Conservation (phyloP, 1,140 invertebrate genomes). For the Temnothorax curvispinosus region DNA sequence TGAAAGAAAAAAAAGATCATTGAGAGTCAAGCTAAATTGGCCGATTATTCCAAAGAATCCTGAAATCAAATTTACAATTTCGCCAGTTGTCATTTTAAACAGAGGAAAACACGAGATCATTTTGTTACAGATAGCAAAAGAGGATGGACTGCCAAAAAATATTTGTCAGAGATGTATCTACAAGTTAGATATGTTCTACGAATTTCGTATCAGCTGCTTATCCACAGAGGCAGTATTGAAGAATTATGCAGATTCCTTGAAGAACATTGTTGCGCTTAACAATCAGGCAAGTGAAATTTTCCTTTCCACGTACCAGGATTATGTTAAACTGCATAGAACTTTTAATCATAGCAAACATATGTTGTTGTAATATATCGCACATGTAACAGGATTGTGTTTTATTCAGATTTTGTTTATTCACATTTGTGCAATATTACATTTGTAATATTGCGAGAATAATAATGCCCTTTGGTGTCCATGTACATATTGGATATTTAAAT, state of each 20-base stretch:
- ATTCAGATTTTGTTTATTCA: background rate
- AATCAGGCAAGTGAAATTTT: conserved; percentile 86
- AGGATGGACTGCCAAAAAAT: conserved; percentile 90
- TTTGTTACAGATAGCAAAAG: conserved; percentile 88
- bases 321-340: background rate
- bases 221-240: conserved; percentile 88
- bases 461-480: background rate
- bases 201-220: conserved; percentile 88
- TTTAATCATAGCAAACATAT: background rate
- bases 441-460: background rate
- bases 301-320: background rate
- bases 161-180: conserved; percentile 89
- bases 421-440: background rate
- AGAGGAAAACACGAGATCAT: background rate
- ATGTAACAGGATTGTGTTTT: background rate
- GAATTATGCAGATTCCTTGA: conserved; percentile 89
- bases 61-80: background rate
- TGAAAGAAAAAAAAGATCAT: background rate
- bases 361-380: background rate
- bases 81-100: background rate
- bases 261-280: conserved; percentile 88
- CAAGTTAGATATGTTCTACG: conserved; percentile 89
- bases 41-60: background rate
- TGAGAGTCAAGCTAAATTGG: background rate
- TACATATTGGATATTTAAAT: background rate